These are phyloP conservation scores for Stictocephala bisonia DNA, from an alignment of 2,888 invertebrate genomes.

Conservation along the genomic window DNA sequence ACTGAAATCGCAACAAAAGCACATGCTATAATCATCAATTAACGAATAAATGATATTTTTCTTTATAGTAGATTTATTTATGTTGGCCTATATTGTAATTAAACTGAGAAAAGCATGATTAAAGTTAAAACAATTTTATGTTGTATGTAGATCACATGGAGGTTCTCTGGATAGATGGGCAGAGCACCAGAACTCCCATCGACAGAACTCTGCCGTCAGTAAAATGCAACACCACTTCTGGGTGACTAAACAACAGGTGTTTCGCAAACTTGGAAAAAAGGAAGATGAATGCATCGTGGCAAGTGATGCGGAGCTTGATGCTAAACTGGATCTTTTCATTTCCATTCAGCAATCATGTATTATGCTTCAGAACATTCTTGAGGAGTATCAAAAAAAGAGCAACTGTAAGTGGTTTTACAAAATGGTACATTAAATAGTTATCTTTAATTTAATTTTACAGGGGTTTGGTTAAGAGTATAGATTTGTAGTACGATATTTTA, in stretches of 20 bases:
- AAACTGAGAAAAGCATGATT: too few relatives aligned
- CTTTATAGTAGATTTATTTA: too few relatives aligned
- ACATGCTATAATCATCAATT: too few relatives aligned
- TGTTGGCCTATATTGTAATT: too few relatives aligned
- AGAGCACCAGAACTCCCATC: conserved; percentile 33
- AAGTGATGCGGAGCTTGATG: conserved; percentile 96
- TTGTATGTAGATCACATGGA: conserved; percentile 30
- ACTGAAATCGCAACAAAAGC: too few relatives aligned
- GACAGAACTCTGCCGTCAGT: conserved; percentile 65
- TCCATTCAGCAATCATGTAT: conserved; percentile 92
- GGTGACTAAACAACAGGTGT: conserved; percentile 96
- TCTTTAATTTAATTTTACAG: too few relatives aligned
- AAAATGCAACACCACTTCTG: conserved; percentile 96
- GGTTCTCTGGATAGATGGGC: conserved; percentile 36
- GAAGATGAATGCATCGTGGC: conserved; percentile 97
- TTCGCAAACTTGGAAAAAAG: conserved; percentile 93
- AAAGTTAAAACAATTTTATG: too few relatives aligned
- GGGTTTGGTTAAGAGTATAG: too few relatives aligned
- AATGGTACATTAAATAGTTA: too few relatives aligned
- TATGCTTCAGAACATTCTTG: conserved; percentile 87
- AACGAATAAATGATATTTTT: too few relatives aligned
- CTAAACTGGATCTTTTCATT: conserved; percentile 93
- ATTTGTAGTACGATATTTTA: too few relatives aligned
- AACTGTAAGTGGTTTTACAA: conserved; percentile 37
- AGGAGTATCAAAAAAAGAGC: conserved; percentile 72